A percentile compares a stretch with the other conserved stretches of the same genome.
phyloP scores from a whole-genome alignment of 2,888 invertebrate species.

The Kryphioiulus occultus region DNA sequence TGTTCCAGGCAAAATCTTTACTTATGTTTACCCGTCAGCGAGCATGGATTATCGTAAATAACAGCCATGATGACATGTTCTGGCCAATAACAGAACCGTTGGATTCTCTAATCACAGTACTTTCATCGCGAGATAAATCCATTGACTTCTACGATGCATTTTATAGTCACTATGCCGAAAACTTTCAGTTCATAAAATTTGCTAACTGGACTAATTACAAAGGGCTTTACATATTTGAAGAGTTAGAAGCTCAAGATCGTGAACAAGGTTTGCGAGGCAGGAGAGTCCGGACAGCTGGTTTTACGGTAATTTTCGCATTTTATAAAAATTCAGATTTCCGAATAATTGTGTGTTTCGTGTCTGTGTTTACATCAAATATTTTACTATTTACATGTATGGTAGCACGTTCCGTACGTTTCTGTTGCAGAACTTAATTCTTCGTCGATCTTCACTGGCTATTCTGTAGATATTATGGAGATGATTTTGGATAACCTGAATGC shows the following conservation, averaged over 20 bases:
- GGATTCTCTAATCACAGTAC: not conserved
- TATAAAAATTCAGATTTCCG: not conserved
- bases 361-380: not conserved
- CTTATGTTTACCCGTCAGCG: not conserved
- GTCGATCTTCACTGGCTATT: not conserved
- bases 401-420: slow-evolving; percentile 29
- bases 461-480: not conserved
- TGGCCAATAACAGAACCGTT: not conserved
- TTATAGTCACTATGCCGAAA: not conserved
- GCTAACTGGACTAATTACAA: not conserved
- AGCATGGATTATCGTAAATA: not conserved
- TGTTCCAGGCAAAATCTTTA: not conserved
- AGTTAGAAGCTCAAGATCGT: not conserved
- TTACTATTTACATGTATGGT: not conserved
- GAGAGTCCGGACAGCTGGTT: not conserved
- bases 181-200: not conserved
- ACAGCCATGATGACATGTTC: not conserved
- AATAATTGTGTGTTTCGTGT: not conserved
- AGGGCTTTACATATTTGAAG: not conserved
- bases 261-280: not conserved
- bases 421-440: not conserved
- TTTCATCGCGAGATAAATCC: not conserved
- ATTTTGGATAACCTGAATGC: not conserved
- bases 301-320: not conserved
- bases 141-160: not conserved